These are phyloP conservation scores for Sinosuthora webbiana DNA, from an alignment of 2,113 vertebrate genomes.

Conservation along the genomic window DNA sequence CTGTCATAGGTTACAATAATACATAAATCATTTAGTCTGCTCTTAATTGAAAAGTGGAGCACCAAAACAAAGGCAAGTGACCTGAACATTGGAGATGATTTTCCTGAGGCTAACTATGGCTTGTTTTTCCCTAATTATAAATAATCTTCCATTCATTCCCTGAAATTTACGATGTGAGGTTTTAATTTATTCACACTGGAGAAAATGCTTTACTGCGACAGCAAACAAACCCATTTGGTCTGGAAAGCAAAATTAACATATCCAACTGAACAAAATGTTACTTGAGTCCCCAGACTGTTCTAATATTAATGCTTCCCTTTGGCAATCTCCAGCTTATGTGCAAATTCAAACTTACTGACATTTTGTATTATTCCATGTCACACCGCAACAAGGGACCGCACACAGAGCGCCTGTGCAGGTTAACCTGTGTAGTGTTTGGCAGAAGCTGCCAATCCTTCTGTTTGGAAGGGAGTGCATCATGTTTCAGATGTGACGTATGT, in stretches of 20 bases:
- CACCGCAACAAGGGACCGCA: accelerated
- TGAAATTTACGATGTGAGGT: not conserved
- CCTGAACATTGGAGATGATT: not conserved
- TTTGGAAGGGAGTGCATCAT: not conserved
- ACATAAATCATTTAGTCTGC: not conserved
- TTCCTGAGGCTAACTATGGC: not conserved
- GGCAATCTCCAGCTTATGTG: not conserved
- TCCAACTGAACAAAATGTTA: not conserved
- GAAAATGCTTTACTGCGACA: not conserved
- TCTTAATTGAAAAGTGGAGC: not conserved
- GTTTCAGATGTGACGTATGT: accelerated
- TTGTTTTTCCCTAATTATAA: not conserved
- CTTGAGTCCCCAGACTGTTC: not conserved
- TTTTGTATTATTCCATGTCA: not conserved
- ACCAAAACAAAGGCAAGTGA: not conserved
- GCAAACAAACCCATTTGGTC: not conserved
- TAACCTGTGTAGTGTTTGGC: not conserved
- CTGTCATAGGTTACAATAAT: not conserved
- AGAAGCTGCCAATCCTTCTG: not conserved
- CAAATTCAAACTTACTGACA: not conserved
- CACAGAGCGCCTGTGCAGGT: not conserved
- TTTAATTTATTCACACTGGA: not conserved
- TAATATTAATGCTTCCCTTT: not conserved
- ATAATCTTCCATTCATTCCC: not conserved
- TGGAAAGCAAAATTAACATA: not conserved